Evolutionary conservation across 2,797 vertebrate genomes (phyloP).

Genomic region (Pogonophryne albipinna): DNA sequence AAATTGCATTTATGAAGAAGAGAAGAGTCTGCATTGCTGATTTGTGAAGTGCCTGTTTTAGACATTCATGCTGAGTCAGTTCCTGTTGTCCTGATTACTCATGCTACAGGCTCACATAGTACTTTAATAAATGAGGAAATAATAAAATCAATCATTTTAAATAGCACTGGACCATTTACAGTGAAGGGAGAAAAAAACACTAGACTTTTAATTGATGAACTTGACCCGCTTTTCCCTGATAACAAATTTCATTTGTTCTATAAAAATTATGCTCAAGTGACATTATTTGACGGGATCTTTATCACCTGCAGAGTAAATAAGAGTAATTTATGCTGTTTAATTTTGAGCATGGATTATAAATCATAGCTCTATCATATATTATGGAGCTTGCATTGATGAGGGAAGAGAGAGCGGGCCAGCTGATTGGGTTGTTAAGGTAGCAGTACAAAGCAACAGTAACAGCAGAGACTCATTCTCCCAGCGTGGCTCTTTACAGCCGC

Average conservation of each 20-base stretch:
- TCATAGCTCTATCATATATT: constrained; percentile 82
- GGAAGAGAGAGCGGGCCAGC: constrained; percentile 73
- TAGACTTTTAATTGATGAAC: constrained; percentile 87
- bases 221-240: constrained; percentile 87
- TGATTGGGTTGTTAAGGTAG: constrained; percentile 79
- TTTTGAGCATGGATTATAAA: constrained; percentile 85
- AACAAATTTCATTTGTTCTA: constrained; percentile 89
- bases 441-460: constrained; percentile 70
- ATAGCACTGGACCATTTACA: constrained; percentile 79
- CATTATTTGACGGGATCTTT: constrained; percentile 89
- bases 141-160: constrained; percentile 89
- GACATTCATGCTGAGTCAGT: constrained; percentile 83
- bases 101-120: constrained; percentile 75
- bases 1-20: constrained; percentile 44
- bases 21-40: constrained; percentile 50
- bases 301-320: constrained; percentile 89
- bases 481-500: constrained; percentile 66
- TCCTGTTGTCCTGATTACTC: constrained; percentile 83
- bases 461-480: constrained; percentile 70
- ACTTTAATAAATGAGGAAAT: constrained; percentile 88
- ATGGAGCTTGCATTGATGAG: constrained; percentile 79
- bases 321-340: constrained; percentile 89
- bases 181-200: constrained; percentile 67
- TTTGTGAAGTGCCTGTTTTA: constrained; percentile 67
- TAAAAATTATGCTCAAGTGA: constrained; percentile 89